phyloP scores from a whole-genome alignment of 37 sponge, comb jelly and placozoan genomes.

The Tethya wilhelma region DNA sequence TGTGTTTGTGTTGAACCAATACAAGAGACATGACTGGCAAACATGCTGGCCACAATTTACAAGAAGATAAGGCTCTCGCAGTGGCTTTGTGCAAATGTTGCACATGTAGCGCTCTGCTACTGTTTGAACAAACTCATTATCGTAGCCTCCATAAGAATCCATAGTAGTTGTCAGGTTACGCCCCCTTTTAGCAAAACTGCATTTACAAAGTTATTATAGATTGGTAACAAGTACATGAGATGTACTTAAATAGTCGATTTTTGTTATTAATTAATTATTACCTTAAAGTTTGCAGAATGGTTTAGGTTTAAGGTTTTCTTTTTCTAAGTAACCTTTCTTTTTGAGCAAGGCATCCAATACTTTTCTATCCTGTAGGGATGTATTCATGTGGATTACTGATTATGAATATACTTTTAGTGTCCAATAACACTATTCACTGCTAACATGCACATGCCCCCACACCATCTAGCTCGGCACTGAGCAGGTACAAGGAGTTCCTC shows the following conservation, averaged over 20 bases:
- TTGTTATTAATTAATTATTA: too few relatives aligned
- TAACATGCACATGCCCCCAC: neutral
- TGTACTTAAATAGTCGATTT: neutral
- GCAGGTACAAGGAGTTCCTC: conserved; percentile 51
- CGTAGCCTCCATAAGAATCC: too few relatives aligned
- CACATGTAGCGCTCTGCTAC: neutral
- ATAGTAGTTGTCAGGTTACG: too few relatives aligned
- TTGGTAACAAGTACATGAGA: neutral
- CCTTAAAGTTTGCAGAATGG: too few relatives aligned
- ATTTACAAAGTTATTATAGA: too few relatives aligned
- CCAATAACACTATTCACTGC: neutral
- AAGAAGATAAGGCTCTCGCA: neutral
- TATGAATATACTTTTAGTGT: too few relatives aligned
- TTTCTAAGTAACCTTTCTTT: neutral
- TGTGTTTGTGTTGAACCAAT: neutral
- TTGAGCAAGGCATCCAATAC: neutral
- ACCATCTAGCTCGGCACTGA: conserved; percentile 30
- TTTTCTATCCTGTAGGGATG: too few relatives aligned
- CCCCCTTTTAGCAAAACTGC: too few relatives aligned
- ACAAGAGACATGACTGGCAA: conserved; percentile 6
- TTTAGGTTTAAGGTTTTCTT: too few relatives aligned
- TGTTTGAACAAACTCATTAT: neutral
- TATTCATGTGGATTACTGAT: too few relatives aligned
- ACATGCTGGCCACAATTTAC: conserved; percentile 20
- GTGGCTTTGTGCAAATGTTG: conserved; percentile 1